Percentiles rank a stretch among this genome's conserved stretches.
Conservation (phyloP, 2,113 vertebrate genomes). For the Canis aureus region DNA sequence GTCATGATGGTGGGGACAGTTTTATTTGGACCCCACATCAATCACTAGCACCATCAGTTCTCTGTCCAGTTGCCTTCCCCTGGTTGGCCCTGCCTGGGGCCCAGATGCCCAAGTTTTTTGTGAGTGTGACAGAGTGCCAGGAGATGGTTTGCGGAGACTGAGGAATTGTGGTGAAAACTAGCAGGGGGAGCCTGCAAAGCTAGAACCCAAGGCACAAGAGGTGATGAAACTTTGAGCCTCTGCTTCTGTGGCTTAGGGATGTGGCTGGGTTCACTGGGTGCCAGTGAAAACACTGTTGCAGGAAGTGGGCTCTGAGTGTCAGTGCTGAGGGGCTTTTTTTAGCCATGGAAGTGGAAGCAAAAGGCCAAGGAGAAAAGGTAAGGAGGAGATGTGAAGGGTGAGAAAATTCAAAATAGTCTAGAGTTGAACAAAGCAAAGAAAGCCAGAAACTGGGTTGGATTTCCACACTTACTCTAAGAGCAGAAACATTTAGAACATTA, state of each 20-base stretch:
- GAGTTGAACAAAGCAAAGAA: neutral
- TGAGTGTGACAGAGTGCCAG: neutral
- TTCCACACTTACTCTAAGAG: neutral
- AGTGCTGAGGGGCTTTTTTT: neutral
- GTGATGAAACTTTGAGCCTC: neutral
- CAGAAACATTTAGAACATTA: neutral
- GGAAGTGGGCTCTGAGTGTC: neutral
- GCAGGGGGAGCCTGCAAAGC: neutral
- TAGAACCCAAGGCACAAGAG: neutral
- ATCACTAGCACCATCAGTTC: neutral
- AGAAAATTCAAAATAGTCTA: neutral
- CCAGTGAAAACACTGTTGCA: neutral
- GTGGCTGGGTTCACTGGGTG: neutral
- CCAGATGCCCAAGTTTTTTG: neutral
- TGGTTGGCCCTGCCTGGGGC: neutral
- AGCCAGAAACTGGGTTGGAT: neutral
- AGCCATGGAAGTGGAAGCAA: neutral
- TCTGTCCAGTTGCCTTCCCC: neutral
- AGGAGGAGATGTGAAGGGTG: neutral
- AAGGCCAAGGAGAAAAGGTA: neutral
- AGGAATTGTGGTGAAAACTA: neutral
- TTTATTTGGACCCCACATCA: neutral
- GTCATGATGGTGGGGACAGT: neutral
- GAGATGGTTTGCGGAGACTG: neutral
- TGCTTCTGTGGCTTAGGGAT: neutral